phyloP scores from a whole-genome alignment of 1,140 invertebrate genomes.

The Drosophila mayri region DNA sequence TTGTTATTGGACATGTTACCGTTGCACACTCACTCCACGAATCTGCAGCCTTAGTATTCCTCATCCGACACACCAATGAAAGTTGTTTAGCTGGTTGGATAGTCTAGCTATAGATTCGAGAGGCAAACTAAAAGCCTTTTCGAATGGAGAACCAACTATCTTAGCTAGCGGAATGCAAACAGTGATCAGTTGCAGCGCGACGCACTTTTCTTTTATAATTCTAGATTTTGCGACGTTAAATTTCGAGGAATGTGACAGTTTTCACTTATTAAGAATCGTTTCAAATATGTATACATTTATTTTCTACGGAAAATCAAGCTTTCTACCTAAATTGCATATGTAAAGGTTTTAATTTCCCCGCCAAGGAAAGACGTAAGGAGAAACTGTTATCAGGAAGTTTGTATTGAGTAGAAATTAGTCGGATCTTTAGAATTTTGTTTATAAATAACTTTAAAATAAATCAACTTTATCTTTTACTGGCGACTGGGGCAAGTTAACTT shows the following conservation, averaged over 20 bases:
- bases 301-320: neutral
- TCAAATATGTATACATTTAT: neutral
- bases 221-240: neutral
- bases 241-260: neutral
- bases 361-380: neutral
- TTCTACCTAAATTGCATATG: neutral
- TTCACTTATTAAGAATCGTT: neutral
- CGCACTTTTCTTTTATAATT: neutral
- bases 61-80: conserved; percentile 19
- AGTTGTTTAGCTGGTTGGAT: conserved; percentile 37
- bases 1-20: conserved; percentile 40
- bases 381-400: neutral
- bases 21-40: conserved; percentile 36
- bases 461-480: neutral
- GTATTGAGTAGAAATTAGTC: neutral
- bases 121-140: conserved; percentile 9
- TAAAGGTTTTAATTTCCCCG: neutral
- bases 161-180: conserved; percentile 9
- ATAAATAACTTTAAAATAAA: neutral
- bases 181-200: neutral
- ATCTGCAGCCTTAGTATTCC: conserved; percentile 37
- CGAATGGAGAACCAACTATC: neutral
- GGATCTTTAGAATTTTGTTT: neutral
- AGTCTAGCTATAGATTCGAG: conserved; percentile 1
- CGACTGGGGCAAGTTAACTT: neutral